phyloP scores from a whole-genome alignment of 2,888 invertebrate species.

The Drosophila sordidula region DNA sequence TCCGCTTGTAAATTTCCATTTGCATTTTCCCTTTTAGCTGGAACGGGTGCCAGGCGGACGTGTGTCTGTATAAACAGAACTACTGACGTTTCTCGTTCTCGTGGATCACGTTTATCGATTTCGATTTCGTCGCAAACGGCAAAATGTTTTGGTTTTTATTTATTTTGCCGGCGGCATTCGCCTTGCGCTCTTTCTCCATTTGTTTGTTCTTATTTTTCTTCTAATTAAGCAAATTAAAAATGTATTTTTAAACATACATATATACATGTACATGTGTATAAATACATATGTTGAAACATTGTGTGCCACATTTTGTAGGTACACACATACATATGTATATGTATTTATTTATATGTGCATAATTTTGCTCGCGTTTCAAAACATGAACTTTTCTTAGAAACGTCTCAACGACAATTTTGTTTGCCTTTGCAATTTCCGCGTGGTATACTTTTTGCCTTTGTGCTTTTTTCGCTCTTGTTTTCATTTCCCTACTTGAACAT shows the following conservation, averaged over 20 bases:
- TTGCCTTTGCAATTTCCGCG: constrained; percentile 37
- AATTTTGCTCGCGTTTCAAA: constrained; percentile 56
- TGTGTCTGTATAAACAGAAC: constrained; percentile 16
- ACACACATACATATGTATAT: constrained; percentile 2
- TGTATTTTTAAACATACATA: constrained; percentile 38
- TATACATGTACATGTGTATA: constrained; percentile 8
- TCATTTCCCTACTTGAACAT: constrained; percentile 21
- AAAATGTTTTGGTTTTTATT: constrained; percentile 30
- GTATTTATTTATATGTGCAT: constrained; percentile 9
- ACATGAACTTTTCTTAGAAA: constrained; percentile 53
- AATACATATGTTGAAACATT: constrained; percentile 17
- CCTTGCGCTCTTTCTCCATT: constrained; percentile 39
- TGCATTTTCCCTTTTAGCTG: constrained; percentile 42
- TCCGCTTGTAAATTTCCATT: constrained; percentile 39
- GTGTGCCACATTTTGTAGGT: constrained; percentile 19
- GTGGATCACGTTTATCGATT: constrained; percentile 73
- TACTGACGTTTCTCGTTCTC: constrained; percentile 29
- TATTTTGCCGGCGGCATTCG: constrained; percentile 30
- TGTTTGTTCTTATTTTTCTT: constrained; percentile 42
- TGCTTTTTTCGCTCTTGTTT: constrained; percentile 11
- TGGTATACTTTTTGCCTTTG: constrained; percentile 4
- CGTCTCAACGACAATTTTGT: constrained; percentile 23
- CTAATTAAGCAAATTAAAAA: constrained; percentile 77
- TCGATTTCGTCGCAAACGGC: constrained; percentile 43
- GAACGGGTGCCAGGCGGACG: constrained; percentile 14